Evolutionary conservation across 2,113 vertebrate genomes (phyloP), one percentile per base, ranked within the genome.

Genomic region (Reinhardtius hippoglossoides): DNA sequence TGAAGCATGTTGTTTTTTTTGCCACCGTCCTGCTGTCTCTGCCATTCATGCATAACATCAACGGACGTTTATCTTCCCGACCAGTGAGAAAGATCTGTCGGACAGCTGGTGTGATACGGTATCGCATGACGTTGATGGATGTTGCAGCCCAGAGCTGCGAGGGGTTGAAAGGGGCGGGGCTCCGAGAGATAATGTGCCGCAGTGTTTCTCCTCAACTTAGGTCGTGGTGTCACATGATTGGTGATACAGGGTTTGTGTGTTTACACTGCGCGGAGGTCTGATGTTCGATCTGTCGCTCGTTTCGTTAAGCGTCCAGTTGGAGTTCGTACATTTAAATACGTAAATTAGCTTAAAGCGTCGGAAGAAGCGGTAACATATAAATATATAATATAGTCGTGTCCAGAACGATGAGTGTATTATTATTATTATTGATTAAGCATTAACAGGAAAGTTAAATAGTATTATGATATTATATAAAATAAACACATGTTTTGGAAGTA

Each of bases 121-220:
- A 72, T 80, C 62, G 1, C 31, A 9, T 81, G 82, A 82, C 20
- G 4, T 4, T 71, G 79, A 85, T 64, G 59, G 67, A 80, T 80
- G 76, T 57, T 61, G 58, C 46, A 44, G 42, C 70, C 35, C 35
- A 18, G 56, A 72, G 64, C 27, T 73, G 48, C 54, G 27, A 71
- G 62, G 57, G 64, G 3, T 42, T 0, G 40, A 42, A 40, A 42
- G 56, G 24, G 58, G 12, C 4, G 31, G n/a, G 27, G 35, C 71
- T 54, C 18, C 71, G 9, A 46, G 24, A 69, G 74, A 85, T 75
- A 86, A 73, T 71, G 42, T 67, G 70, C 18, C 31, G 60, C n/a
- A 9, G 20, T 60, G 26, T 72, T 68, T 72, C 24, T 68, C 20
- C 24, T 68, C 23, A 67, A 44, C 20, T 23, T 26, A 42, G 9